Percentiles rank a stretch among this genome's conserved stretches.
Evolutionary conservation across 2,797 vertebrate species (phyloP).

Genomic region (Huso huso): DNA sequence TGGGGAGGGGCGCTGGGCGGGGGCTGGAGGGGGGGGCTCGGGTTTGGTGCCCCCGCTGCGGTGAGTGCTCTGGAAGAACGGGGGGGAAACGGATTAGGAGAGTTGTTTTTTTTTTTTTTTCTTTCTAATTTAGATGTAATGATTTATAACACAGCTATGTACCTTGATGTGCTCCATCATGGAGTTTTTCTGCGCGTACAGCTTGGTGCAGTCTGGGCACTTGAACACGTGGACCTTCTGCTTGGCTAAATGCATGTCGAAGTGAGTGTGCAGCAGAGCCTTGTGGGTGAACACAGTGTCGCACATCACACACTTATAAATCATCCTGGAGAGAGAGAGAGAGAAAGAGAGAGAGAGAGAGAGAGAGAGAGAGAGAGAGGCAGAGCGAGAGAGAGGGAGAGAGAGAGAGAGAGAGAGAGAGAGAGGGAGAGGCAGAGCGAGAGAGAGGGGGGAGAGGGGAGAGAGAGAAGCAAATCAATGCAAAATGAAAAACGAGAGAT

Average conservation of each 20-base stretch:
- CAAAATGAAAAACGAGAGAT: background rate
- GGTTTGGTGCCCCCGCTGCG: slow-evolving; percentile 33
- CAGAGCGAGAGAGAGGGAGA: background rate
- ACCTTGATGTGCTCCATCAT: slow-evolving; percentile 91
- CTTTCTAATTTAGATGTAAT: too few relatives aligned
- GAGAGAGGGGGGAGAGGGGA: background rate
- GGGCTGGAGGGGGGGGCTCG: slow-evolving; percentile 31
- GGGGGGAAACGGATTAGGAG: background rate
- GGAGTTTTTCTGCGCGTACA: slow-evolving; percentile 83
- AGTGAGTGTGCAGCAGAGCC: slow-evolving; percentile 78
- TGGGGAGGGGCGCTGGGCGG: slow-evolving; percentile 16
- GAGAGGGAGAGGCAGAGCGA: background rate
- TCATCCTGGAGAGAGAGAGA: slow-evolving; percentile 57
- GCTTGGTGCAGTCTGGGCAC: slow-evolving; percentile 84
- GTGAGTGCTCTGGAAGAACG: slow-evolving; percentile 42
- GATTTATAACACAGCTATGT: too few relatives aligned
- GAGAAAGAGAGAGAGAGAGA: background rate
- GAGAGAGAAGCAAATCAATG: background rate
- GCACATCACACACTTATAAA: slow-evolving; percentile 95
- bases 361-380: too few relatives aligned
- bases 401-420: background rate
- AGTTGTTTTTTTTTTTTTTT: background rate
- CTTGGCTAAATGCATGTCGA: slow-evolving; percentile 82
- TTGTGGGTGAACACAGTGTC: slow-evolving; percentile 93
- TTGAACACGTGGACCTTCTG: slow-evolving; percentile 91